Conservation (phyloP, 2,797 vertebrate species). For the Pantherophis vulpinus region DNA sequence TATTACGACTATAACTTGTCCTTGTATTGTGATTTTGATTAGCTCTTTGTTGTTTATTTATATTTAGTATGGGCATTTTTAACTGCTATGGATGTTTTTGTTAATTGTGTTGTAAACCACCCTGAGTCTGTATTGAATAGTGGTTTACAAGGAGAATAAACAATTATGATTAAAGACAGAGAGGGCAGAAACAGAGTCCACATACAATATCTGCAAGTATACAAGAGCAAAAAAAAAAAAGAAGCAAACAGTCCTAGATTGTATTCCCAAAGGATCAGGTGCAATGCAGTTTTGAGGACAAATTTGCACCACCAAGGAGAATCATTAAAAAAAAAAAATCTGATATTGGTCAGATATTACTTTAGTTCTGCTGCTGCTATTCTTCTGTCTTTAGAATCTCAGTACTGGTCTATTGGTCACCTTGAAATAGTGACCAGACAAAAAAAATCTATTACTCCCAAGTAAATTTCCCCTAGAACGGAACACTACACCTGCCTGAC, state of each 20-base stretch:
- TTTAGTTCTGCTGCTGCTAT: background rate
- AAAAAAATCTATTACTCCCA: background rate
- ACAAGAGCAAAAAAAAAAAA: background rate
- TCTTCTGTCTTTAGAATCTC: background rate
- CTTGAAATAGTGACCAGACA: background rate
- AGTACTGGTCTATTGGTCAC: background rate
- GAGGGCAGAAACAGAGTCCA: background rate
- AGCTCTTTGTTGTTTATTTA: background rate
- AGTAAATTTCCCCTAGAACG: background rate
- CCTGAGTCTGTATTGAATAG: background rate
- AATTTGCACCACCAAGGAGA: background rate
- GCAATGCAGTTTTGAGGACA: background rate
- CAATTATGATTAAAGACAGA: background rate
- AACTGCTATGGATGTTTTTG: background rate
- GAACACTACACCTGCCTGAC: background rate
- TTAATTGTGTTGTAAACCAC: background rate
- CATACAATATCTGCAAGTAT: background rate
- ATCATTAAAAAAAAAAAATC: background rate
- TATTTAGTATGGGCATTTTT: background rate
- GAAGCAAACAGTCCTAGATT: background rate
- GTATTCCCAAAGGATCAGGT: background rate
- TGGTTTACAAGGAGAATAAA: background rate
- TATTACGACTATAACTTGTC: background rate
- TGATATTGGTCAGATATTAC: background rate
- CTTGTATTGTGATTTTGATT: background rate